Percentiles rank a stretch among this genome's conserved stretches.
phyloP scores from a whole-genome alignment of 2,888 invertebrate genomes.

The Mechanitis messenoides region DNA sequence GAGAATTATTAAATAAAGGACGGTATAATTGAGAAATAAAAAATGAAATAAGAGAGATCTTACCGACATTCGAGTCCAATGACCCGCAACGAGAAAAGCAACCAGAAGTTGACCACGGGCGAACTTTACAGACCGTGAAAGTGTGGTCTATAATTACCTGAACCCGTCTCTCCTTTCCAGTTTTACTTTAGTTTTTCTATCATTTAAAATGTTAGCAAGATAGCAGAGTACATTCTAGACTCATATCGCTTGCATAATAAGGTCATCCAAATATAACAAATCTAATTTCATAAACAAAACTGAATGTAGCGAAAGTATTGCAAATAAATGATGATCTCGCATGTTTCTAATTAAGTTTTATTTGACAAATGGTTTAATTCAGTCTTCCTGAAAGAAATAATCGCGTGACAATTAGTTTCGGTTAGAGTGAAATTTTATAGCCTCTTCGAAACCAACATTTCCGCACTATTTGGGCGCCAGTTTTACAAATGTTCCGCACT shows the following conservation, averaged over 20 bases:
- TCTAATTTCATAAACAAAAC: slow-evolving; percentile 14
- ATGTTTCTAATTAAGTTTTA: slow-evolving; percentile 20
- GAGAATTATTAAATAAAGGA: too few species aligned
- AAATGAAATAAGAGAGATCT: slow-evolving; percentile 11
- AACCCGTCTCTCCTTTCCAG: slow-evolving; percentile 44
- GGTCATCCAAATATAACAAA: not conserved
- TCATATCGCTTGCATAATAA: too few species aligned
- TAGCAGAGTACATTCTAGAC: too few species aligned
- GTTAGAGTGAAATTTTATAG: slow-evolving; percentile 44
- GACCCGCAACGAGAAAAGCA: slow-evolving; percentile 64
- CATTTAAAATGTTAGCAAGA: too few species aligned
- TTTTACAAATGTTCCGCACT: slow-evolving; percentile 4
- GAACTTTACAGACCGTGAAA: slow-evolving; percentile 56
- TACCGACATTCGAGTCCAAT: slow-evolving; percentile 44
- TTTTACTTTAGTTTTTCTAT: slow-evolving; percentile 17
- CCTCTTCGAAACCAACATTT: slow-evolving; percentile 41
- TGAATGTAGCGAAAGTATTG: slow-evolving; percentile 20
- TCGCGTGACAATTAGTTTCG: slow-evolving; percentile 43
- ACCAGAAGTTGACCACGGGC: slow-evolving; percentile 48
- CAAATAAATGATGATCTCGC: slow-evolving; percentile 24
- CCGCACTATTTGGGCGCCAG: slow-evolving; percentile 37
- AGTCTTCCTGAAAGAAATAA: slow-evolving; percentile 24
- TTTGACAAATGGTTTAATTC: slow-evolving; percentile 23
- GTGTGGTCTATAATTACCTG: slow-evolving; percentile 60
- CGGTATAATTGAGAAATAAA: too few species aligned